Conservation (phyloP, 1,140 invertebrate genomes). For the Atta colombica region DNA sequence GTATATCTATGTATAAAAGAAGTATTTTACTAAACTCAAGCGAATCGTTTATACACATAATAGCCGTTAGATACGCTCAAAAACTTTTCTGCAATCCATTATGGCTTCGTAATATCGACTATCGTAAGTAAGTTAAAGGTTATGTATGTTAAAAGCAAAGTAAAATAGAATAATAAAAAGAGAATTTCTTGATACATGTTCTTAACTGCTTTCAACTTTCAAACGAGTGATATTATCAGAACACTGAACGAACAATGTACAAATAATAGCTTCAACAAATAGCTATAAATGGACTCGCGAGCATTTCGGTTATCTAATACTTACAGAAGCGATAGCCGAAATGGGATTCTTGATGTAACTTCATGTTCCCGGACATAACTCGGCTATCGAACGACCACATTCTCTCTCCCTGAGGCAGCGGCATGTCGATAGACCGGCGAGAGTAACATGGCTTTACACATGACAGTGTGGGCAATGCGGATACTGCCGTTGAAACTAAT, state of each 20-base stretch:
- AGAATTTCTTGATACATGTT: background rate
- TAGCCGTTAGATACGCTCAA: background rate
- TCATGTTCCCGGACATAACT: constrained; percentile 55
- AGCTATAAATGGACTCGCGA: constrained; percentile 22
- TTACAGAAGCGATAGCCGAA: constrained; percentile 25
- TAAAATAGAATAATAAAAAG: background rate
- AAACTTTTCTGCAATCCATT: background rate
- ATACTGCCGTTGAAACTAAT: constrained; percentile 69
- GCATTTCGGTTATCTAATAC: constrained; percentile 55
- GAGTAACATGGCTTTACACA: constrained; percentile 66
- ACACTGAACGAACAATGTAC: background rate
- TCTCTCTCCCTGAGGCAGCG: constrained; percentile 52
- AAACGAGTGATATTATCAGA: background rate
- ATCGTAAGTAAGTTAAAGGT: constrained; percentile 13
- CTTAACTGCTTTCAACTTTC: background rate
- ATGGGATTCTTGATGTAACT: constrained; percentile 45
- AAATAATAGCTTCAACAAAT: constrained; percentile 12
- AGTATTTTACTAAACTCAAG: constrained; percentile 1
- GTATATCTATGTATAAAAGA: background rate
- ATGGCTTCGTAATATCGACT: constrained; percentile 1
- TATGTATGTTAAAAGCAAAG: background rate
- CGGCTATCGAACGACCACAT: constrained; percentile 68
- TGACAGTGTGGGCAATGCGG: background rate
- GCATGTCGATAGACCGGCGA: constrained; percentile 63
- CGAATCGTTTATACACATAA: background rate